Evolutionary conservation across 2,113 vertebrate genomes (phyloP).

Genomic region (rabbit (Oryctolagus cuniculus)): DNA sequence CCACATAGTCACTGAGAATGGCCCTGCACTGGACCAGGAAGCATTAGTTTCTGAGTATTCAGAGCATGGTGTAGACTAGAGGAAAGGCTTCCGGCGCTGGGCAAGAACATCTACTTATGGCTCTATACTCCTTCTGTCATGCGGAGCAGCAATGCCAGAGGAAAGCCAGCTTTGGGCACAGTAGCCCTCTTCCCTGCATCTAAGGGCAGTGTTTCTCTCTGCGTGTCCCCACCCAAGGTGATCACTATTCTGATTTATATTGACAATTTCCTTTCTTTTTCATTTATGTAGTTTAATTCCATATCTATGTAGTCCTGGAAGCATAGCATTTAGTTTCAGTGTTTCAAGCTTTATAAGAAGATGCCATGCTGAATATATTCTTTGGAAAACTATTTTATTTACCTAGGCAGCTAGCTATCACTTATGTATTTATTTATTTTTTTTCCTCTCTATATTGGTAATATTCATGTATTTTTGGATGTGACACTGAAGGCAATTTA

Average conservation of each 20-base stretch:
- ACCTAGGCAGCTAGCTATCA: background rate
- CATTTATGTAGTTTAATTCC: background rate
- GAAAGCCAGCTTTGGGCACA: background rate
- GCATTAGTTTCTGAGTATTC: background rate
- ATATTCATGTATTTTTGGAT: background rate
- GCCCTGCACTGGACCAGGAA: background rate
- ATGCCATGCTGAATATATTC: background rate
- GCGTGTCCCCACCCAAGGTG: background rate
- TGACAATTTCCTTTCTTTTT: background rate
- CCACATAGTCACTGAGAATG: background rate
- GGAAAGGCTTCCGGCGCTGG: accelerated
- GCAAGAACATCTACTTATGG: background rate
- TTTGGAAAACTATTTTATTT: background rate
- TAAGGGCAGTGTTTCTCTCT: background rate
- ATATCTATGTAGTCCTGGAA: background rate
- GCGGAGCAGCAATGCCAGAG: background rate
- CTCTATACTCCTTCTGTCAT: background rate
- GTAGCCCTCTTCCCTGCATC: too few species aligned
- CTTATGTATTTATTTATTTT: background rate
- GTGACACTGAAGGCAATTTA: background rate
- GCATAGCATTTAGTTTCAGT: background rate
- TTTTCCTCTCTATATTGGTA: background rate
- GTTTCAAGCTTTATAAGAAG: background rate
- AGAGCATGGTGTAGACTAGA: background rate
- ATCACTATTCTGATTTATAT: background rate